A percentile compares a stretch with the other conserved stretches of the same genome.
Evolutionary conservation across 2,113 vertebrate genomes (phyloP).

Genomic region (Petroica traversi): DNA sequence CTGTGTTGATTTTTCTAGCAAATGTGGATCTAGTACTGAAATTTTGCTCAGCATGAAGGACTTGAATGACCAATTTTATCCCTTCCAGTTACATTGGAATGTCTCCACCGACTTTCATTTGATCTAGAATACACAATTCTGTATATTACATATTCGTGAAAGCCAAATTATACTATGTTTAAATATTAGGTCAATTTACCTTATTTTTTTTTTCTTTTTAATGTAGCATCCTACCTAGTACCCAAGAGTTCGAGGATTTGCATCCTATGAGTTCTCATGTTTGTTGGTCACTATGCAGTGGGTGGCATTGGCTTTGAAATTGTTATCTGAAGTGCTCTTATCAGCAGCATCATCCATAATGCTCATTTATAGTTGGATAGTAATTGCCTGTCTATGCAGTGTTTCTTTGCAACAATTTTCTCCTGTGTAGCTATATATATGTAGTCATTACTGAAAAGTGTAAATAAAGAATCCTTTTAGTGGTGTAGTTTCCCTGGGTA

Average conservation of each 20-base stretch:
- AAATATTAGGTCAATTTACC: not conserved
- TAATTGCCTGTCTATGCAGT: conserved; percentile 39
- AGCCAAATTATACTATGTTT: not conserved
- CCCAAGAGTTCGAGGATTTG: not conserved
- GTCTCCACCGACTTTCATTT: not conserved
- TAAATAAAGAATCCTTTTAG: conserved; percentile 72
- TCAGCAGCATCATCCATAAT: not conserved
- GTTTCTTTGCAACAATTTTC: conserved; percentile 51
- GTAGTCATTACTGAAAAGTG: conserved; percentile 69
- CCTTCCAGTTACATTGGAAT: not conserved
- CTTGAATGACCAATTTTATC: not conserved
- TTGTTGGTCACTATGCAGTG: not conserved
- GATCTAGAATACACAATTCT: not conserved
- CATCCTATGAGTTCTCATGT: not conserved
- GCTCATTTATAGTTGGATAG: not conserved
- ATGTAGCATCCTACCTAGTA: not conserved
- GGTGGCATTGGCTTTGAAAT: not conserved
- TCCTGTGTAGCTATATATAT: conserved; percentile 53
- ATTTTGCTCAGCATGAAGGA: not conserved
- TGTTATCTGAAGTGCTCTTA: not conserved
- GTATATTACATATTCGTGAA: not conserved
- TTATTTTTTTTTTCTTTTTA: not conserved
- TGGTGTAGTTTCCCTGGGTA: conserved; percentile 68
- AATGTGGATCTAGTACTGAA: not conserved
- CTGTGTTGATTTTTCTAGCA: not conserved